Conservation (phyloP, 2,888 invertebrate genomes). For the Steinernema scapterisci region DNA sequence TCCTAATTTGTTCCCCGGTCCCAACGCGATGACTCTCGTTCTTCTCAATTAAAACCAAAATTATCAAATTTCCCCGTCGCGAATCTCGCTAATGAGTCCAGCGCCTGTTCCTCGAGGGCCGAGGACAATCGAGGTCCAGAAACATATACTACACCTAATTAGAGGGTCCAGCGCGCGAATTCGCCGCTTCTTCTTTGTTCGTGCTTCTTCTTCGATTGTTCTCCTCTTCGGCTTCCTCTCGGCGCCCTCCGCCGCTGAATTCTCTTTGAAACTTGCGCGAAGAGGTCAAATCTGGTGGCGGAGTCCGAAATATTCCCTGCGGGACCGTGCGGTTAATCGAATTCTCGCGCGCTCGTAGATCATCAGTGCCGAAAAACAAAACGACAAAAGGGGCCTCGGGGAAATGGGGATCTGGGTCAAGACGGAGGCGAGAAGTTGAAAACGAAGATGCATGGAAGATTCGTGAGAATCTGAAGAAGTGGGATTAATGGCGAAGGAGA, state of each 20-base stretch:
- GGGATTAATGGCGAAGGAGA: too few species aligned
- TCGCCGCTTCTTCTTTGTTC: not conserved
- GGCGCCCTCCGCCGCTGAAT: not conserved
- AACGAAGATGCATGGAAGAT: too few species aligned
- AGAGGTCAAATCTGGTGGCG: conserved; percentile 15
- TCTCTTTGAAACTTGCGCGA: not conserved
- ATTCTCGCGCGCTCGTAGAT: conserved; percentile 29
- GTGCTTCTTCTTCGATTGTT: not conserved
- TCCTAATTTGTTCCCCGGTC: conserved; percentile 1
- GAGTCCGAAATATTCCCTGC: not conserved
- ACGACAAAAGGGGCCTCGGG: conserved; percentile 22
- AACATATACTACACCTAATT: conserved; percentile 11
- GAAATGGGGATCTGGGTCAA: not conserved
- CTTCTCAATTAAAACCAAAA: not conserved
- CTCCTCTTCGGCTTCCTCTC: not conserved
- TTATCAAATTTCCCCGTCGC: not conserved
- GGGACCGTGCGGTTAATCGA: conserved; percentile 15
- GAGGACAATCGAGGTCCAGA: not conserved
- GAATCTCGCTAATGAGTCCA: not conserved
- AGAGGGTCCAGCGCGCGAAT: conserved; percentile 23
- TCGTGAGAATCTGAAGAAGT: too few species aligned
- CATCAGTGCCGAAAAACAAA: conserved; percentile 32
- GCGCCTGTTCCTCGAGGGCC: not conserved
- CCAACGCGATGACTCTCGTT: too few species aligned
- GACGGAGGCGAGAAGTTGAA: not conserved